These are phyloP conservation scores for Todiramphus chloris DNA, from an alignment of 2,113 vertebrate genomes.

Conservation along the genomic window DNA sequence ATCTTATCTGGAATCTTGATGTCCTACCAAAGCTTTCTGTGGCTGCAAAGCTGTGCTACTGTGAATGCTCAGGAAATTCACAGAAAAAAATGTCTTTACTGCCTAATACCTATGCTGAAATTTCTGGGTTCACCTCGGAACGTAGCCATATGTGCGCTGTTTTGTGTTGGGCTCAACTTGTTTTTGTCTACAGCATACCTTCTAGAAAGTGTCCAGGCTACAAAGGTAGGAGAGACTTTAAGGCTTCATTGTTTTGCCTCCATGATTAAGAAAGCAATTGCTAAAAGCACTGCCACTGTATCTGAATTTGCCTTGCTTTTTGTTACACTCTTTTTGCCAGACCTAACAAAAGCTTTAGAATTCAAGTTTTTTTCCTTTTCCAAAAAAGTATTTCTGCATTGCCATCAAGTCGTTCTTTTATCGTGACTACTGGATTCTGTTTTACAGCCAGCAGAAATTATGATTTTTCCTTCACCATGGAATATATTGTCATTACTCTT, in stretches of 20 bases:
- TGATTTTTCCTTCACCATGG: background rate
- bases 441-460: background rate
- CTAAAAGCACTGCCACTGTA: background rate
- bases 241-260: background rate
- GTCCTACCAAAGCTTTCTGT: background rate
- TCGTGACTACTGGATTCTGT: background rate
- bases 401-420: background rate
- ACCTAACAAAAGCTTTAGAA: background rate
- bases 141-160: background rate
- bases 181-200: background rate
- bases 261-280: background rate
- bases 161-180: accelerated
- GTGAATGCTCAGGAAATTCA: background rate
- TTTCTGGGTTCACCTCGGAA: background rate
- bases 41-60: background rate
- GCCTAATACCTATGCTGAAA: background rate
- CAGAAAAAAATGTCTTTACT: background rate
- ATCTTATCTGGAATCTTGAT: background rate
- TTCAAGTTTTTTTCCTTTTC: background rate
- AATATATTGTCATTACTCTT: background rate
- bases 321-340: background rate
- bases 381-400: background rate
- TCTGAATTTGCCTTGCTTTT: background rate
- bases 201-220: background rate
- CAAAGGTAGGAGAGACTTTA: background rate